Conservation (phyloP, 2,797 vertebrate species). For the Odontamblyopus lacepedii region DNA sequence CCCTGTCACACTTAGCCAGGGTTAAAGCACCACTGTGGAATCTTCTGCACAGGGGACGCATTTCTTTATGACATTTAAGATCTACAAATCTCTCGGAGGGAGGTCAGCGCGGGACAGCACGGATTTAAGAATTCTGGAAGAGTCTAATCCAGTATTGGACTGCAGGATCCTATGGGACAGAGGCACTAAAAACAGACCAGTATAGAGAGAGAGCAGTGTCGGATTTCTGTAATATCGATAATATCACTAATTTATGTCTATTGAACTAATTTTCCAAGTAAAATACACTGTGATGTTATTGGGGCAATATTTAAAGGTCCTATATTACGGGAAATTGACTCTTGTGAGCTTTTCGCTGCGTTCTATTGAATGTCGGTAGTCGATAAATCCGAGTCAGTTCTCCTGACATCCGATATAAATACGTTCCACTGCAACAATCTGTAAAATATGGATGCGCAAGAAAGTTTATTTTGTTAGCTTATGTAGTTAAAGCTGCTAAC, state of each 20-base stretch:
- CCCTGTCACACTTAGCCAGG: constrained; percentile 1
- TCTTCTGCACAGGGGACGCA: constrained; percentile 26
- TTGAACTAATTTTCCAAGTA: neutral
- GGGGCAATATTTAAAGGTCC: no score
- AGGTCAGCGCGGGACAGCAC: constrained; percentile 16
- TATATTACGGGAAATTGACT: no score
- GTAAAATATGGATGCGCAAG: no score
- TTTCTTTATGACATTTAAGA: constrained; percentile 44
- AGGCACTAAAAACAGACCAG: neutral
- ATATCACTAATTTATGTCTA: neutral
- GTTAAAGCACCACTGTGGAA: constrained; percentile 13
- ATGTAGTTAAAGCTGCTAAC: no score
- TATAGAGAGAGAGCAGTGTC: neutral
- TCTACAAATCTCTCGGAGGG: constrained; percentile 33
- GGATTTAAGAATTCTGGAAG: constrained; percentile 26
- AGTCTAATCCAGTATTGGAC: constrained; percentile 17
- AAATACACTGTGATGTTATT: neutral
- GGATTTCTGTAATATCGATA: constrained; percentile 1
- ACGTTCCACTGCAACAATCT: no score
- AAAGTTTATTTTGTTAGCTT: no score
- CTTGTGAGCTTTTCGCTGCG: no score
- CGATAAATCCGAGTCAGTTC: no score
- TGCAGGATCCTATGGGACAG: constrained; percentile 17
- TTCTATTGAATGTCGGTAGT: no score
- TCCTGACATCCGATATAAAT: no score